Base-by-base conservation (phyloP, 2,888 invertebrate genomes). In the Lamproptera curius region DNA sequence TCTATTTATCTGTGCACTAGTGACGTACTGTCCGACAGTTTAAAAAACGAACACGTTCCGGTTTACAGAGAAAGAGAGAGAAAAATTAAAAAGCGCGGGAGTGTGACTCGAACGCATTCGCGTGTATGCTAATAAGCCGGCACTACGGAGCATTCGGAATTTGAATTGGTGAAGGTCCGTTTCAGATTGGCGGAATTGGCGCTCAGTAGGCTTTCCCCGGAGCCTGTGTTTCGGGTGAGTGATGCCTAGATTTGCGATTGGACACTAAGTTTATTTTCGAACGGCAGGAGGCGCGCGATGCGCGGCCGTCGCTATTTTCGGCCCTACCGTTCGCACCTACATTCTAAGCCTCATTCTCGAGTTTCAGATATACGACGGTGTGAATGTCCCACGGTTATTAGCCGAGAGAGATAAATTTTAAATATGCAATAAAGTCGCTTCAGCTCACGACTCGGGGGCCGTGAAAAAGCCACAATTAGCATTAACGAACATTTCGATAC, bases 281-380 rank as follows among this genome's bases (percentile, higher is more conserved):
- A 67, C 67, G 60, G 61, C 17, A 52, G 64, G 63, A 67, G 70
- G 73, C 73, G 64, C 70, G 76, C 65, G 75, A 79, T 74, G 78
- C 76, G 73, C 76, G 60, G 59, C 57, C 68, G 70, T 59, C 70
- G 67, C 86, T 86, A 85, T 86, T 85, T 85, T 85, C 75, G 77
- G 85, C 70, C 55, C 73, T 74, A 67, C 65, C 71, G 73, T 76
- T 76, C 69, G 70, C 77, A 74, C 69, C 70, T 73, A 74, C 67
- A 69, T 62, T 67, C 63, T 70, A 72, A 73, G 68, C 70, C 69
- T 62, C 68, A 75, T 70, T 80, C 79, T 83, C 83, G 73, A 59
- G 62, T 85, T 85, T 76, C 85, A 76, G 67, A 40, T 16, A 46
- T 42, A 36, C 28, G 28, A 31, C 41, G 42, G 63, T 62, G 68